These are phyloP conservation scores for Penaeus vannamei DNA, from an alignment of 1,140 invertebrate species.

Conservation along the genomic window DNA sequence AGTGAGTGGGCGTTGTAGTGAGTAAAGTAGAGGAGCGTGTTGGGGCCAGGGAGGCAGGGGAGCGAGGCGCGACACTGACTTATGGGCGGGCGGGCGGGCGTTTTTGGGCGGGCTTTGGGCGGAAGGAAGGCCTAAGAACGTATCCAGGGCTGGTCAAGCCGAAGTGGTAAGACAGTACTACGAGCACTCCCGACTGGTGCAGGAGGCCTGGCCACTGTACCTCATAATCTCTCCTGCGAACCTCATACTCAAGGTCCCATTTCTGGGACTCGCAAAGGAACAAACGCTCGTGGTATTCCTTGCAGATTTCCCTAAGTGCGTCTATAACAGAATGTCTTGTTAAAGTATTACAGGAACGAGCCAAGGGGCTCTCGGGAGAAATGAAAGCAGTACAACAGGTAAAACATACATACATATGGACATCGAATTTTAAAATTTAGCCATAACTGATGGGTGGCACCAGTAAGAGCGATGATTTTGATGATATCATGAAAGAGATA, in stretches of 20 bases:
- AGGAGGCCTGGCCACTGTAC: slow-evolving; percentile 76
- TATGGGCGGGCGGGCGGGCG: too few relatives aligned
- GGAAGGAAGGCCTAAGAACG: too few relatives aligned
- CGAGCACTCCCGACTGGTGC: slow-evolving; percentile 49
- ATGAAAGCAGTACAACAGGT: slow-evolving; percentile 68
- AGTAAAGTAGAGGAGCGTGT: background rate
- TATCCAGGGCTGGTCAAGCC: slow-evolving; percentile 65
- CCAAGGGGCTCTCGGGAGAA: slow-evolving; percentile 64
- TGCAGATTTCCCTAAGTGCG: slow-evolving; percentile 88
- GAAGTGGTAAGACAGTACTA: slow-evolving; percentile 58
- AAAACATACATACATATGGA: slow-evolving; percentile 67
- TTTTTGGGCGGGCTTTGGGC: too few relatives aligned
- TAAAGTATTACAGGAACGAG: slow-evolving; percentile 61
- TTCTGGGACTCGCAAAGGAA: slow-evolving; percentile 97
- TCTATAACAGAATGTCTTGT: slow-evolving; percentile 75
- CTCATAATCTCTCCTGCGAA: slow-evolving; percentile 98
- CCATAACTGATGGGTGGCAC: slow-evolving; percentile 57
- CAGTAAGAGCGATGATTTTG: slow-evolving; percentile 35
- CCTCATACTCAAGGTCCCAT: slow-evolving; percentile 99
- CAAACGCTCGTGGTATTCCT: slow-evolving; percentile 96
- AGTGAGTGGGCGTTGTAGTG: background rate
- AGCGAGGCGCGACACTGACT: background rate
- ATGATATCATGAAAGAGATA: slow-evolving; percentile 46
- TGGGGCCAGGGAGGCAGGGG: background rate
- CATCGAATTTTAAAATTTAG: slow-evolving; percentile 56